Conservation (phyloP, 2,797 vertebrate species). For the Etheostoma perlongum region DNA sequence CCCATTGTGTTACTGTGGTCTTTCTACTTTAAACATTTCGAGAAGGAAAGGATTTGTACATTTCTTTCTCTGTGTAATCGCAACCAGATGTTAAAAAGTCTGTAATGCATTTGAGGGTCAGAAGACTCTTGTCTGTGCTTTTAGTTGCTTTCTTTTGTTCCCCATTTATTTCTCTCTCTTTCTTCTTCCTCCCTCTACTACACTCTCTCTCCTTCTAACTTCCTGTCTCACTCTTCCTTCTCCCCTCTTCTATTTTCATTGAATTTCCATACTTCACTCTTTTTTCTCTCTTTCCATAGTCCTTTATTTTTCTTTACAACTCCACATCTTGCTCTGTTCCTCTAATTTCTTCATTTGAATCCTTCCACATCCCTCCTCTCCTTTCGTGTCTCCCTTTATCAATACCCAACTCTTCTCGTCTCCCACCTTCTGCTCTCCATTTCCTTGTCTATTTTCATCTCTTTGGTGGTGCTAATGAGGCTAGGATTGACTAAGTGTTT, state of each 20-base stretch:
- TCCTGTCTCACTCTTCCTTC: background rate
- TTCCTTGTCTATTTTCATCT: slow-evolving; percentile 58
- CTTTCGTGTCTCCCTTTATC: slow-evolving; percentile 17
- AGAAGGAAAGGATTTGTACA: background rate
- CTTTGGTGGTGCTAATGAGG: slow-evolving; percentile 60
- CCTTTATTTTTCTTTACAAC: background rate
- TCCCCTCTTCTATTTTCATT: background rate
- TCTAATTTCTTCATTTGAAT: background rate
- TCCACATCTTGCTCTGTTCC: background rate
- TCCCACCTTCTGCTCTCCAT: slow-evolving; percentile 51
- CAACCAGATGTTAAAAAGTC: background rate
- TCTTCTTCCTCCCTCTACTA: background rate
- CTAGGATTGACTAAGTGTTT: slow-evolving; percentile 61
- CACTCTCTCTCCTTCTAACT: background rate
- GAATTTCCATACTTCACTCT: background rate
- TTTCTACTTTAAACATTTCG: background rate
- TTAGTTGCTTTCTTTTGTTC: background rate
- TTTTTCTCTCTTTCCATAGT: background rate
- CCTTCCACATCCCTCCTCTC: background rate
- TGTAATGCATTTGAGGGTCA: slow-evolving; percentile 6
- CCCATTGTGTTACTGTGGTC: background rate
- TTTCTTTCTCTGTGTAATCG: background rate
- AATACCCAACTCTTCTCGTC: slow-evolving; percentile 32
- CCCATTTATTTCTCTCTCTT: too few relatives aligned
- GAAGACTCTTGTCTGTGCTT: background rate